Percentiles rank a stretch among this genome's conserved stretches.
phyloP scores from a whole-genome alignment of 2,797 vertebrate species.

The Pipistrellus nathusii region DNA sequence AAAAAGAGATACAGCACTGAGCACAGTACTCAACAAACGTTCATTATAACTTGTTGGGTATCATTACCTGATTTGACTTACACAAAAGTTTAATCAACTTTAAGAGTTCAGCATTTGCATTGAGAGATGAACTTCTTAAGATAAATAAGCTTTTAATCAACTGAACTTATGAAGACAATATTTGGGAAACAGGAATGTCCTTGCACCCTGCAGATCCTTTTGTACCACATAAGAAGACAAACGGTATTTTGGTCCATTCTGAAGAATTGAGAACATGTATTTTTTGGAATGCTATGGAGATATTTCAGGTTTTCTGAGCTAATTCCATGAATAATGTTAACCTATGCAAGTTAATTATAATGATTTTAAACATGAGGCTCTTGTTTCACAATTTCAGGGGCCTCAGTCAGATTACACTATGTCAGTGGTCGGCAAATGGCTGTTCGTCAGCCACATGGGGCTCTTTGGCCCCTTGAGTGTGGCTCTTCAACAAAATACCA shows the following conservation, averaged over 20 bases:
- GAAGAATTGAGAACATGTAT: background rate
- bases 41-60: background rate
- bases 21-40: background rate
- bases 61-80: conserved; percentile 1
- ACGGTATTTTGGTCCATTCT: background rate
- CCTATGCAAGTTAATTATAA: background rate
- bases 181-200: background rate
- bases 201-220: background rate
- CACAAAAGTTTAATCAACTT: conserved; percentile 2
- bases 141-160: conserved; percentile 14
- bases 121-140: conserved; percentile 22
- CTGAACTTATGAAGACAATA: background rate
- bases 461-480: too few relatives aligned
- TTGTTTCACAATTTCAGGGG: background rate
- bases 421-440: background rate
- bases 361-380: background rate
- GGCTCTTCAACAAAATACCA: too few relatives aligned
- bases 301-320: background rate
- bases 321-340: background rate
- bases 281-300: background rate
- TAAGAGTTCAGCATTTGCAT: conserved; percentile 16
- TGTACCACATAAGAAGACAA: background rate
- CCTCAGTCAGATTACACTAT: background rate
- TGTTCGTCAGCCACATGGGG: too few relatives aligned
- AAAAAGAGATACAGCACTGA: background rate